Conservation (phyloP, 2,797 vertebrate genomes). For the Malacoraja senta region DNA sequence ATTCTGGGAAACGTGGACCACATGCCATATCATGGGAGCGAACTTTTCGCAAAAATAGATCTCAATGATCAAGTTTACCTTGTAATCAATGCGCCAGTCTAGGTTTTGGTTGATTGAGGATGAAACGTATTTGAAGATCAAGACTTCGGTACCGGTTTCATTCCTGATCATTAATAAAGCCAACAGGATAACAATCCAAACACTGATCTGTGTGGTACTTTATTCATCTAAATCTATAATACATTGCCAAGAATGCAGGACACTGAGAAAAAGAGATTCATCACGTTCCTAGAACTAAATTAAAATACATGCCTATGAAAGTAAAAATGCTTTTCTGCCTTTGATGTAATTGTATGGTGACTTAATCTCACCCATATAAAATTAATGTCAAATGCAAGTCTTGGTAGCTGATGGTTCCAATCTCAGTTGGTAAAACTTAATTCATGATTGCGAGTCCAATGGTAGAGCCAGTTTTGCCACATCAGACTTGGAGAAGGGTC, state of each 20-base stretch:
- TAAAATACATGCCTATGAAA: neutral
- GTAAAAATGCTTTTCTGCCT: neutral
- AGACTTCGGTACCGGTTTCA: neutral
- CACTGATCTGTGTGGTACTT: neutral
- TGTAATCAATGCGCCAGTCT: no score
- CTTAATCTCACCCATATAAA: neutral
- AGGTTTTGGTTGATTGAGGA: no score
- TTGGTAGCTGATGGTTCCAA: no score
- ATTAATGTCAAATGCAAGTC: neutral
- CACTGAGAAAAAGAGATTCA: neutral
- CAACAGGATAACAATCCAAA: neutral
- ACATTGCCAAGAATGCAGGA: neutral
- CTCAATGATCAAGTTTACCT: no score
- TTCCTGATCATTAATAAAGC: neutral
- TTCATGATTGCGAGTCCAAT: no score
- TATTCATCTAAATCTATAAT: neutral
- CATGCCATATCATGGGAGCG: no score
- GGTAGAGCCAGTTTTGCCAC: no score
- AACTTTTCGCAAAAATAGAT: no score
- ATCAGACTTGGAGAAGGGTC: no score
- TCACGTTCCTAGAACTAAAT: neutral
- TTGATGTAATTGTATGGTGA: neutral
- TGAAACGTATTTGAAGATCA: no score
- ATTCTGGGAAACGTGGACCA: no score
- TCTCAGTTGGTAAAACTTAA: no score